Conservation (phyloP, 1,140 invertebrate species). For the Drosophila pseudoobscura region DNA sequence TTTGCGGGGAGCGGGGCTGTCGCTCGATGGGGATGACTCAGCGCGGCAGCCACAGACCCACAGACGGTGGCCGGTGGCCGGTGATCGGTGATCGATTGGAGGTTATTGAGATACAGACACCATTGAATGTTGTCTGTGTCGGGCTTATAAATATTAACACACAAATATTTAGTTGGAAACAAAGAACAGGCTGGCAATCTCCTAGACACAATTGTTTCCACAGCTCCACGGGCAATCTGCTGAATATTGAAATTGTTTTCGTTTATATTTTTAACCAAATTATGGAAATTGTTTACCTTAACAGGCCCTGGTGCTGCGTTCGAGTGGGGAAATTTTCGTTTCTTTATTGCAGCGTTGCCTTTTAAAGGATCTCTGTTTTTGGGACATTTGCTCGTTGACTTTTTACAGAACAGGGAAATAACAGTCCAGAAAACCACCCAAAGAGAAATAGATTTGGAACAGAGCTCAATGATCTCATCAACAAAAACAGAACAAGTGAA, state of each 20-base stretch:
- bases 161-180: constrained; percentile 28
- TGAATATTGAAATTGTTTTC: not conserved
- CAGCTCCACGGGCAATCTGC: constrained; percentile 17
- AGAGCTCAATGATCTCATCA: no score
- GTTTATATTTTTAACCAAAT: constrained; percentile 15
- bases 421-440: no score
- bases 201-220: constrained; percentile 14
- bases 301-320: not conserved
- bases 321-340: not conserved
- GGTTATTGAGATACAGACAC: constrained; percentile 25
- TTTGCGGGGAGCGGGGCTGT: constrained; percentile 5
- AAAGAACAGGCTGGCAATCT: constrained; percentile 6
- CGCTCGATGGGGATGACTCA: constrained; percentile 31
- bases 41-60: constrained; percentile 28
- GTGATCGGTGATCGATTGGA: constrained; percentile 25
- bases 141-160: constrained; percentile 10
- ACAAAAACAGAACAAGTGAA: no score
- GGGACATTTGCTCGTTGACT: no score
- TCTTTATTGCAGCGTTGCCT: no score
- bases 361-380: no score
- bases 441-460: no score
- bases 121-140: constrained; percentile 1
- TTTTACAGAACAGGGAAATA: no score
- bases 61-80: constrained; percentile 29
- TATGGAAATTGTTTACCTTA: constrained; percentile 24